Evolutionary conservation across 2,113 vertebrate genomes (phyloP).

Genomic region (Suncus etruscus): DNA sequence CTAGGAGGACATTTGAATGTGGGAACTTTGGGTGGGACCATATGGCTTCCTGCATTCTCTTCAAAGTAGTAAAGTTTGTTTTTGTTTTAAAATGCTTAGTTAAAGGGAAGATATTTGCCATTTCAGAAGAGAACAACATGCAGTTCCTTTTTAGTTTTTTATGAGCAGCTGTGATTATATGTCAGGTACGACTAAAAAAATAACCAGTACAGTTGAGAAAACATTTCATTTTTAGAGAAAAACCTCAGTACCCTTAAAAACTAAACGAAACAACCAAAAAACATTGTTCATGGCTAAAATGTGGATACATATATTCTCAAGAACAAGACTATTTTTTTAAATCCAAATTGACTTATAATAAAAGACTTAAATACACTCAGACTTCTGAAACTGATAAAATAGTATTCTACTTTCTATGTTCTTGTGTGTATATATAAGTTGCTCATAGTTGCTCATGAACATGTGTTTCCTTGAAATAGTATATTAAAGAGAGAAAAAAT

Average conservation of each 20-base stretch:
- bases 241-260: conserved; percentile 37
- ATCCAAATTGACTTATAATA: background rate
- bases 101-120: conserved; percentile 60
- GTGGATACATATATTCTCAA: background rate
- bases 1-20: conserved; percentile 63
- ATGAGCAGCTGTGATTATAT: conserved; percentile 61
- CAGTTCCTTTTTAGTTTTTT: conserved; percentile 56
- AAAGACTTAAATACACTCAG: background rate
- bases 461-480: conserved; percentile 12
- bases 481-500: conserved; percentile 46
- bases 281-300: conserved; percentile 9
- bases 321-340: background rate
- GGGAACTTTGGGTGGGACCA: conserved; percentile 69
- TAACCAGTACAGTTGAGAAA: conserved; percentile 52
- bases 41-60: conserved; percentile 76
- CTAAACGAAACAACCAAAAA: background rate
- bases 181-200: conserved; percentile 53
- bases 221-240: conserved; percentile 67
- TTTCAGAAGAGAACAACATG: conserved; percentile 46
- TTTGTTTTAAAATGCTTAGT: conserved; percentile 65
- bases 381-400: background rate
- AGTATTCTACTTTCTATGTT: conserved; percentile 32
- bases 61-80: conserved; percentile 71
- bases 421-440: background rate
- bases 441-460: background rate